Percentiles rank a stretch among this genome's conserved stretches.
Evolutionary conservation across 2,113 vertebrate genomes (phyloP).

Genomic region (Mastomys coucha): DNA sequence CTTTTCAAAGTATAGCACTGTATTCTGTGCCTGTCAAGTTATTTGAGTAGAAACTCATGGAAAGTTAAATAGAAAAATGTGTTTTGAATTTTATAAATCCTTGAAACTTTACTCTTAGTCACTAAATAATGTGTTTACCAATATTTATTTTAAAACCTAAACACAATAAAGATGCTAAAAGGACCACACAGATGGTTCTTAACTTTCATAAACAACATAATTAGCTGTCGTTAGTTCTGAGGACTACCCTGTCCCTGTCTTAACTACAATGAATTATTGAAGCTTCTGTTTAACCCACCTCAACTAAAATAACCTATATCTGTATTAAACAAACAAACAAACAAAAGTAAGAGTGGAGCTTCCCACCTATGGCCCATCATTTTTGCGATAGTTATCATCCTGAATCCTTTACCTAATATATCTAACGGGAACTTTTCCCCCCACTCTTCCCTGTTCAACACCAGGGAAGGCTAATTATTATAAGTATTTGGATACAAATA

Average conservation of each 20-base stretch:
- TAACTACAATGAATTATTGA: not conserved
- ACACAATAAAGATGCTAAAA: not conserved
- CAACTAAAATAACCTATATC: not conserved
- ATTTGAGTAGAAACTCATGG: not conserved
- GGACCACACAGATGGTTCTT: not conserved
- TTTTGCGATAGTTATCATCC: not conserved
- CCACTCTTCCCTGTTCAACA: not conserved
- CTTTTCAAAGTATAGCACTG: not conserved
- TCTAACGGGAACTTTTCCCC: rapidly evolving
- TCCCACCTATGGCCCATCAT: not conserved
- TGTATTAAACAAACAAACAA: not conserved
- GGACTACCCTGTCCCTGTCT: not conserved
- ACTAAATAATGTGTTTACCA: not conserved
- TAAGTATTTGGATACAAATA: not conserved
- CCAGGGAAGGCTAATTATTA: not conserved
- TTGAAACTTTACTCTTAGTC: not conserved
- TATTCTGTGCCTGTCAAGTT: not conserved
- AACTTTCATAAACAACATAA: not conserved
- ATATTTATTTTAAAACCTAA: not conserved
- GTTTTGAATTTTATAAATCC: not conserved
- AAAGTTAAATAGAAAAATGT: slow-evolving; percentile 27
- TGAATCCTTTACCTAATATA: not conserved
- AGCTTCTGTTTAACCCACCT: not conserved
- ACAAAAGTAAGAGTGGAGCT: not conserved
- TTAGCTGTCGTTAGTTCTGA: not conserved